These are phyloP conservation scores for Emydura subglobosa DNA, from an alignment of 2,113 vertebrate species.

Conservation along the genomic window DNA sequence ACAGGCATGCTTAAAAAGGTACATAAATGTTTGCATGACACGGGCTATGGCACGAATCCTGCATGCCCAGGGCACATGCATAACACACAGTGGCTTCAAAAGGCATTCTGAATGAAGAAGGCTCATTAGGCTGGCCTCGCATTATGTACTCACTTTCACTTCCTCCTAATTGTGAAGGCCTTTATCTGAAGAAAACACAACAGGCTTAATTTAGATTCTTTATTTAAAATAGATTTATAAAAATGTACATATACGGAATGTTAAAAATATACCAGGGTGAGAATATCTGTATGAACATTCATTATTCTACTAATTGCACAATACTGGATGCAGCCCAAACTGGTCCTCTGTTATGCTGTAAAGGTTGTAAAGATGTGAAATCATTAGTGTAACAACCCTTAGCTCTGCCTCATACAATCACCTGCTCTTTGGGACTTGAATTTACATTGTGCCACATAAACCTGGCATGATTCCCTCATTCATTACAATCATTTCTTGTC, in stretches of 20 bases:
- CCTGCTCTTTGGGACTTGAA: not conserved
- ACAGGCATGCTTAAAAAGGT: accelerated
- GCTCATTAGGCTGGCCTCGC: not conserved
- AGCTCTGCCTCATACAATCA: not conserved
- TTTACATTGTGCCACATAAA: not conserved
- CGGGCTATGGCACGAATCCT: too few relatives aligned
- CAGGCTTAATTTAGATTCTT: not conserved
- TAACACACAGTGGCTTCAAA: not conserved
- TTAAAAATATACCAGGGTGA: not conserved
- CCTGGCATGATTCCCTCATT: not conserved
- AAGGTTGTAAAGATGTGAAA: not conserved
- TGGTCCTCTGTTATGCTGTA: not conserved
- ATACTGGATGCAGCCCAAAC: not conserved
- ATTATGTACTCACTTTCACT: not conserved
- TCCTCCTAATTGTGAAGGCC: not conserved
- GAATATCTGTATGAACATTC: slow-evolving; percentile 1
- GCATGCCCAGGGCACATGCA: not conserved
- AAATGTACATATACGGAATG: accelerated
- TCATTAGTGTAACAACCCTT: not conserved
- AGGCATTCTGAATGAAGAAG: accelerated
- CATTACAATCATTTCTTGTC: not conserved
- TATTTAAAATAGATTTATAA: slow-evolving; percentile 22
- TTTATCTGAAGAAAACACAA: not conserved
- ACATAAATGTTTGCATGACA: not conserved
- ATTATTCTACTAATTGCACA: not conserved